Evolutionary conservation across 2,888 invertebrate species (phyloP).

Genomic region (Agrochola lota): DNA sequence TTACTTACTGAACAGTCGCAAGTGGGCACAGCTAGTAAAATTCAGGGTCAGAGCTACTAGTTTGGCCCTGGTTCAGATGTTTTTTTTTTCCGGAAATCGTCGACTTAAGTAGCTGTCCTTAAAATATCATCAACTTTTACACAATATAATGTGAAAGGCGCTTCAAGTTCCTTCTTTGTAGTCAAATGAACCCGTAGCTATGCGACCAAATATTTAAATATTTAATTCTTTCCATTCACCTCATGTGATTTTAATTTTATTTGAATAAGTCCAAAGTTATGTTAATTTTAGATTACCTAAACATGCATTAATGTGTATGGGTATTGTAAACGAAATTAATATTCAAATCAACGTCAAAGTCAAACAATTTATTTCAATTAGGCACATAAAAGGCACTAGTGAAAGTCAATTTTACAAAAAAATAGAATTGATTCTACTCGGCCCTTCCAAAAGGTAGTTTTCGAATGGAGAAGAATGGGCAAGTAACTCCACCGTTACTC

Average conservation of each 20-base stretch:
- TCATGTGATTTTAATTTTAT: neutral
- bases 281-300: conserved; percentile 42
- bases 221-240: conserved; percentile 21
- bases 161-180: neutral
- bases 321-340: neutral
- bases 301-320: neutral
- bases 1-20: neutral
- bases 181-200: neutral
- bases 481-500: too few species aligned
- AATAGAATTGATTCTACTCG: too few species aligned
- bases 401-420: too few species aligned
- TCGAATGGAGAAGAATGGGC: too few species aligned
- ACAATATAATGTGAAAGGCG: conserved; percentile 21
- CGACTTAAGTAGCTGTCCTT: neutral
- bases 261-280: conserved; percentile 12
- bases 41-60: conserved; percentile 3
- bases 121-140: conserved; percentile 2
- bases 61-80: neutral
- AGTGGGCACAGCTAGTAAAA: neutral
- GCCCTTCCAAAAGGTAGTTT: too few species aligned
- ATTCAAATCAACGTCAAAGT: conserved; percentile 6
- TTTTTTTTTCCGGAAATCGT: conserved; percentile 20
- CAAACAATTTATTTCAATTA: too few species aligned
- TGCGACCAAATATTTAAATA: conserved; percentile 22
- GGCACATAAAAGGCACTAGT: too few species aligned